phyloP scores from a whole-genome alignment of 2,113 vertebrate species.

The Xenopus borealis region DNA sequence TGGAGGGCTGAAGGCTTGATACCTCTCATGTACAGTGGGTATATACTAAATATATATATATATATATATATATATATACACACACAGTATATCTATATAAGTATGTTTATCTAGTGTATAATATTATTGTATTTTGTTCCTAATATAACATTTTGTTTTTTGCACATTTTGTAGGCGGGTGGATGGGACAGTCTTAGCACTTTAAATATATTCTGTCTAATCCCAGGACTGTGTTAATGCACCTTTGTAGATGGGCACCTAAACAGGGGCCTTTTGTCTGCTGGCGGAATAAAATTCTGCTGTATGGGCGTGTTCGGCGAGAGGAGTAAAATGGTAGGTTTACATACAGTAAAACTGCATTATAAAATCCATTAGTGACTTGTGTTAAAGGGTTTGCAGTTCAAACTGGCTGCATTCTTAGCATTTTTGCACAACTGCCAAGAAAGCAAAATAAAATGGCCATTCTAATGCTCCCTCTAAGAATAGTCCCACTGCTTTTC shows the following conservation, averaged over 20 bases:
- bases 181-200: no score
- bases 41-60: no score
- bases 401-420: constrained; percentile 77
- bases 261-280: constrained; percentile 38
- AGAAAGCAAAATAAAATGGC: constrained; percentile 80
- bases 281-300: constrained; percentile 25
- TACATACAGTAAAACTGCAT: constrained; percentile 65
- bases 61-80: no score
- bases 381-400: constrained; percentile 67
- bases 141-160: no score
- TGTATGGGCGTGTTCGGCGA: constrained; percentile 48
- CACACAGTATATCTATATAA: no score
- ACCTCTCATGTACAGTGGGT: no score
- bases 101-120: no score
- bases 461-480: constrained; percentile 67
- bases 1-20: no score
- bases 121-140: no score
- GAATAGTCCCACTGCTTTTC: constrained; percentile 61
- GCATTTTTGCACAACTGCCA: constrained; percentile 84
- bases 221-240: neutral
- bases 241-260: constrained; percentile 23
- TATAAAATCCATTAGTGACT: constrained; percentile 63
- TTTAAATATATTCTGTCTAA: neutral
- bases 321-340: constrained; percentile 56
- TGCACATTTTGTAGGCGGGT: no score